A percentile compares a stretch with the other conserved stretches of the same genome.
Conservation (phyloP, 2,797 vertebrate species). For the Triplophysa bombifrons region DNA sequence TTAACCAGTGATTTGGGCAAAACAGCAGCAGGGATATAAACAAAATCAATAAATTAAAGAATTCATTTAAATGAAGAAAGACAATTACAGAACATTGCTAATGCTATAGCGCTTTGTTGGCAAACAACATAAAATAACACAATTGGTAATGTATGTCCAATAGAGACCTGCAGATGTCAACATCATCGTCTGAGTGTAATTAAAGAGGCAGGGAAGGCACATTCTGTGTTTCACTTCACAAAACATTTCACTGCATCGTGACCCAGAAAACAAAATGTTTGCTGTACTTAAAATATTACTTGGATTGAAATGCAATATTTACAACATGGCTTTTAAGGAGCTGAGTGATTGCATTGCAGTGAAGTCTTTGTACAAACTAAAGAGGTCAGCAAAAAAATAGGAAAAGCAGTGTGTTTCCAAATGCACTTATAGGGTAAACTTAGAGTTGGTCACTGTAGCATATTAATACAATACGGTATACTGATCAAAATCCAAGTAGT, state of each 20-base stretch:
- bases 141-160: neutral
- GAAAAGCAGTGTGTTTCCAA: neutral
- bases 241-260: conserved; percentile 37
- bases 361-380: conserved; percentile 39
- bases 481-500: conserved; percentile 10
- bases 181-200: neutral
- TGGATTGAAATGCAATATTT: conserved; percentile 57
- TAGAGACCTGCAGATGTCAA: neutral
- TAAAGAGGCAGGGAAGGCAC: neutral
- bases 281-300: conserved; percentile 56
- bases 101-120: neutral
- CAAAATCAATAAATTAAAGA: neutral
- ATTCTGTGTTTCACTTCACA: neutral
- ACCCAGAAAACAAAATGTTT: conserved; percentile 43
- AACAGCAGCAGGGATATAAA: neutral
- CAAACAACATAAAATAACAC: conserved; percentile 3
- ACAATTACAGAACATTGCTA: neutral
- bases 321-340: conserved; percentile 51
- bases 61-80: neutral
- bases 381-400: conserved; percentile 26
- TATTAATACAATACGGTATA: neutral
- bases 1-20: neutral
- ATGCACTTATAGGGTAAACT: neutral
- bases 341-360: conserved; percentile 36
- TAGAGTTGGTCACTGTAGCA: neutral